phyloP scores from a whole-genome alignment of 1,140 invertebrate genomes.

The honey bee (Apis mellifera) region Amel_HAv3.1 CM009933.2:4743001-4743500 shows the following conservation, averaged over 20 bases:
- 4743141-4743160: too few species aligned
- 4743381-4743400: not conserved
- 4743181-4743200: conserved; percentile 40
- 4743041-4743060: too few species aligned
- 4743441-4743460: too few species aligned
- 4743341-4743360: not conserved
- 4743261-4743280: conserved; percentile 74
- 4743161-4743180: conserved; percentile 3
- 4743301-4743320: conserved; percentile 21
- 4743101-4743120: too few species aligned
- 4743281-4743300: conserved; percentile 12
- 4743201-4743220: conserved; percentile 57
- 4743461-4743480: too few species aligned
- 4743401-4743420: not conserved
- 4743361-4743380: not conserved
- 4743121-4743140: too few species aligned
- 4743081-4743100: too few species aligned
- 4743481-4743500: too few species aligned
- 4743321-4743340: conserved; percentile 5
- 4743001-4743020: too few species aligned
- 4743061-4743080: too few species aligned
- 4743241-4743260: conserved; percentile 79
- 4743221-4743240: conserved; percentile 79
- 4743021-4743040: too few species aligned
- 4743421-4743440: too few species aligned